Percentiles rank a stretch among this genome's conserved stretches.
Conservation (phyloP, 2,113 vertebrate species). For the Verasper variegatus region DNA sequence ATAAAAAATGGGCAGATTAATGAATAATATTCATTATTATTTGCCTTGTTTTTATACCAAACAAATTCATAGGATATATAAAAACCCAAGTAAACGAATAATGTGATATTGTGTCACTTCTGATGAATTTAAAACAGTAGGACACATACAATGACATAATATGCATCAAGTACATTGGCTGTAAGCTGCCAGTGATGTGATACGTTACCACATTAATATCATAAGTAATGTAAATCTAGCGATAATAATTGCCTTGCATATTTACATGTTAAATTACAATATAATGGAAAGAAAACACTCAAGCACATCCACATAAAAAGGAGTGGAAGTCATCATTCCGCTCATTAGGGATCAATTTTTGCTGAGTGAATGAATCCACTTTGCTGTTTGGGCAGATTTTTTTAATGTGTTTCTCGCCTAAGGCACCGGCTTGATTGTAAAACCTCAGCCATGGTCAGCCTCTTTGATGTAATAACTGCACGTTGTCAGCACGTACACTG, state of each 20-base stretch:
- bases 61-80: too few species aligned
- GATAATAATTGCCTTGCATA: neutral
- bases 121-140: too few species aligned
- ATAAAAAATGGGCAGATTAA: too few species aligned
- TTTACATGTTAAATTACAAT: constrained; percentile 1
- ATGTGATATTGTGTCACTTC: too few species aligned
- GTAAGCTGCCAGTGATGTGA: neutral
- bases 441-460: constrained; percentile 38
- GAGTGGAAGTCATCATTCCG: constrained; percentile 19
- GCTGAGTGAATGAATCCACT: constrained; percentile 37
- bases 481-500: constrained; percentile 24
- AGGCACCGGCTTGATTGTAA: constrained; percentile 49
- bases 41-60: too few species aligned
- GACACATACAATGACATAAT: neutral
- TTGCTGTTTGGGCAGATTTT: constrained; percentile 47
- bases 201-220: neutral
- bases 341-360: constrained; percentile 39
- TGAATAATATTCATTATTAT: too few species aligned
- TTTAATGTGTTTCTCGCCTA: constrained; percentile 41
- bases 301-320: neutral
- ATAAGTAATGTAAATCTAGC: neutral
- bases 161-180: neutral
- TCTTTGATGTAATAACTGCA: constrained; percentile 31
- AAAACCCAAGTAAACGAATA: too few species aligned
- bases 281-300: neutral